Conservation (phyloP, 1,140 invertebrate species). For the Tachypleus tridentatus region DNA sequence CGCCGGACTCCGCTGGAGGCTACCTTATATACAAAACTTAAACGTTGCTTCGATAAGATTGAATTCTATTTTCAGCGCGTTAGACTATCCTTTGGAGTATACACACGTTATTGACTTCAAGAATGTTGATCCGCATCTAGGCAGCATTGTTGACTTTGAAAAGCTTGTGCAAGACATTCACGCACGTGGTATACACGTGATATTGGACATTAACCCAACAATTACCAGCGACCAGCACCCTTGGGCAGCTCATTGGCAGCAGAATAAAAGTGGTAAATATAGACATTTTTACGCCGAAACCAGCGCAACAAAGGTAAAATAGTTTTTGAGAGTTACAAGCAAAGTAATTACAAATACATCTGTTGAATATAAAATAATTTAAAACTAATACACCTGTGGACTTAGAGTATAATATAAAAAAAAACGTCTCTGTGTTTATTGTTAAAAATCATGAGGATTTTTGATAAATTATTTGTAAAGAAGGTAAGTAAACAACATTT, state of each 20-base stretch:
- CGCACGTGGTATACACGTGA: slow-evolving; percentile 50
- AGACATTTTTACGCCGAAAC: slow-evolving; percentile 18
- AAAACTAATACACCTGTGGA: no score
- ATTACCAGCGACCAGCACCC: slow-evolving; percentile 24
- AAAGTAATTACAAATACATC: no score
- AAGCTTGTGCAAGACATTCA: slow-evolving; percentile 45
- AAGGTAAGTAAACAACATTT: no score
- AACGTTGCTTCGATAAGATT: slow-evolving; percentile 53
- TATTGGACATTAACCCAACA: slow-evolving; percentile 50
- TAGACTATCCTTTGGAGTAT: slow-evolving; percentile 54
- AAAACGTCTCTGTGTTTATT: no score
- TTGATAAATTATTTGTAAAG: no score
- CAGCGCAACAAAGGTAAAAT: slow-evolving; percentile 11
- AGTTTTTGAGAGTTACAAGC: no score
- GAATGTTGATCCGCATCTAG: slow-evolving; percentile 49
- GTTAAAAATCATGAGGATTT: no score
- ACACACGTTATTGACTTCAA: slow-evolving; percentile 48
- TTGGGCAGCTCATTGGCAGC: slow-evolving; percentile 23
- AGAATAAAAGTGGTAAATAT: slow-evolving; percentile 15
- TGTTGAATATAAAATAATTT: no score
- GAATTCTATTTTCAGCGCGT: slow-evolving; percentile 57
- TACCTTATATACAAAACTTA: slow-evolving; percentile 36
- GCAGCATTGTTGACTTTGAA: slow-evolving; percentile 49
- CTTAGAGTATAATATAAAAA: no score
- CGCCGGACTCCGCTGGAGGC: slow-evolving; percentile 16